Evolutionary conservation across 30 jellyfish, hydroid and myxozoan species (phyloP).

Genomic region (Pelagia noctiluca): DNA sequence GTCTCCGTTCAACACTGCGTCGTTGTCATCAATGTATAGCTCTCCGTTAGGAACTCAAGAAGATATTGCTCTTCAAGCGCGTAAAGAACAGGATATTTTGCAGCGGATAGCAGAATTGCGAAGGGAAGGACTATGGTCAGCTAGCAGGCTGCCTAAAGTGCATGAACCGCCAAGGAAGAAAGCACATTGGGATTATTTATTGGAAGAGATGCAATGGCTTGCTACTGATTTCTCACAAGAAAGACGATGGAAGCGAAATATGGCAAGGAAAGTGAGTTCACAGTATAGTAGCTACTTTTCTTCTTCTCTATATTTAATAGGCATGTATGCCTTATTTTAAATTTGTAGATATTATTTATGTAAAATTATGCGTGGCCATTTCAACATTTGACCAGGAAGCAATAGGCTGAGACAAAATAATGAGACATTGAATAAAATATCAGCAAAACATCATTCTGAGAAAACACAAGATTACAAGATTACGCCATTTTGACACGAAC

Average conservation of each 20-base stretch:
- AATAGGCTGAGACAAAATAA: too few relatives aligned
- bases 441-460: too few relatives aligned
- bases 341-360: too few relatives aligned
- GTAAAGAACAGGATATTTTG: slow-evolving; percentile 86
- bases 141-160: slow-evolving; percentile 96
- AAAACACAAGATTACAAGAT: too few relatives aligned
- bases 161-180: slow-evolving; percentile 94
- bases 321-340: too few relatives aligned
- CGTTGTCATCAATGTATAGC: slow-evolving; percentile 57
- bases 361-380: too few relatives aligned
- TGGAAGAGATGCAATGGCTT: slow-evolving; percentile 99
- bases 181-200: slow-evolving; percentile 93
- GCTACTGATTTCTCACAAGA: slow-evolving; percentile 97
- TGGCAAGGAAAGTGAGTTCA: slow-evolving; percentile 88
- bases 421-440: too few relatives aligned
- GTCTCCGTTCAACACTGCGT: not conserved
- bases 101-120: slow-evolving; percentile 83
- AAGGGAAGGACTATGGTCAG: slow-evolving; percentile 94
- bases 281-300: not conserved
- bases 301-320: too few relatives aligned
- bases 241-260: slow-evolving; percentile 90
- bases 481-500: too few relatives aligned
- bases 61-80: slow-evolving; percentile 94
- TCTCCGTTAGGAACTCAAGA: slow-evolving; percentile 76
- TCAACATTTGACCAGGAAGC: too few relatives aligned